Percentiles rank a stretch among this genome's conserved stretches.
Conservation (phyloP, 2,797 vertebrate genomes). For the Sternotherus odoratus region DNA sequence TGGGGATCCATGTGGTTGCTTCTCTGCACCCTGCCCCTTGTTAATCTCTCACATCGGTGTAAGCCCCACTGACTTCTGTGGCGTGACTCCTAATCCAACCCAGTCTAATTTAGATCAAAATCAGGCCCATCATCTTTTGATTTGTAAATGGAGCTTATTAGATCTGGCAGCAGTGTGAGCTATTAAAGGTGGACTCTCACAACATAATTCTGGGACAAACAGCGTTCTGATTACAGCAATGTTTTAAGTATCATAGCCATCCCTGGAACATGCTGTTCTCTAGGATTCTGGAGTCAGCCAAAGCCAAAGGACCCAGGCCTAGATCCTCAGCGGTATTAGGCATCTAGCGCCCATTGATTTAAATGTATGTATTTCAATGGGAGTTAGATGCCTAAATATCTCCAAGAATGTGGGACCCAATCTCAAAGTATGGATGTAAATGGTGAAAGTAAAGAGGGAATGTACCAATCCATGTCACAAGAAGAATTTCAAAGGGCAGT, state of each 20-base stretch:
- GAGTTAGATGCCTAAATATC: not conserved
- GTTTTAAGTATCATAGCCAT: not conserved
- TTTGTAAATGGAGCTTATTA: not conserved
- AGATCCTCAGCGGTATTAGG: not conserved
- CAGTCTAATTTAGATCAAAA: not conserved
- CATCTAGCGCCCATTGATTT: not conserved
- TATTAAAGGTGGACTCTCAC: not conserved
- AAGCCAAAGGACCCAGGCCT: not conserved
- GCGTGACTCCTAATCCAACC: not conserved
- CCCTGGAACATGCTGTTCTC: not conserved
- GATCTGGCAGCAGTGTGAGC: not conserved
- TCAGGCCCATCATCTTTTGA: not conserved
- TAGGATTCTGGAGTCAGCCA: not conserved
- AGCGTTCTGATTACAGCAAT: not conserved
- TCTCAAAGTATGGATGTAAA: not conserved
- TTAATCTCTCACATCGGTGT: not conserved
- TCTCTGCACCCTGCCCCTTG: not conserved
- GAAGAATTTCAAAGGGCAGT: slow-evolving; percentile 12
- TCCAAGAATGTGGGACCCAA: not conserved
- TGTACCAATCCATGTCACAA: not conserved
- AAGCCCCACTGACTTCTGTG: not conserved
- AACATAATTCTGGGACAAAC: not conserved
- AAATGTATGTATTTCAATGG: not conserved
- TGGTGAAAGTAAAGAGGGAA: not conserved
- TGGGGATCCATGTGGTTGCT: not conserved